Evolutionary conservation across 2,888 invertebrate genomes (phyloP).

Genomic region (Agriopis marginaria): DNA sequence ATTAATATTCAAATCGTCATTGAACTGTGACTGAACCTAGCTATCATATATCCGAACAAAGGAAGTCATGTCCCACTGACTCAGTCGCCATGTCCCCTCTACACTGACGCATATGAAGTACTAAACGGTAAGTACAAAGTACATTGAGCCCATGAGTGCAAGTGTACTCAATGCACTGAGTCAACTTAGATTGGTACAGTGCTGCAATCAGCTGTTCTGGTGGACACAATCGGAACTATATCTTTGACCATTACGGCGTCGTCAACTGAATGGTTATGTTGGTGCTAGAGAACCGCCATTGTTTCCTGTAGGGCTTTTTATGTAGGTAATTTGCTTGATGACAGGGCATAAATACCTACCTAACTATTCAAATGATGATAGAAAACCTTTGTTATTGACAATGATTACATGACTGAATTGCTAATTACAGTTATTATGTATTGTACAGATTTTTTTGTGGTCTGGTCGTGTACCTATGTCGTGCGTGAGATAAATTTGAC

Average conservation of each 20-base stretch:
- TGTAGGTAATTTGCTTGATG: not conserved
- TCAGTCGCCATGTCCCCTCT: slow-evolving; percentile 20
- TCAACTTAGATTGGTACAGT: slow-evolving; percentile 2
- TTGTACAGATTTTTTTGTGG: too few relatives aligned
- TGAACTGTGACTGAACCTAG: slow-evolving; percentile 25
- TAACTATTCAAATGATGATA: not conserved
- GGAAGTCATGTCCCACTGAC: slow-evolving; percentile 34
- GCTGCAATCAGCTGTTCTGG: not conserved
- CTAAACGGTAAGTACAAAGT: slow-evolving; percentile 8
- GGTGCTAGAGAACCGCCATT: not conserved
- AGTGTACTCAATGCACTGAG: slow-evolving; percentile 51
- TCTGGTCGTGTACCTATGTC: too few relatives aligned
- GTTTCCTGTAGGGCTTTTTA: not conserved
- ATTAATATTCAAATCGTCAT: slow-evolving; percentile 16
- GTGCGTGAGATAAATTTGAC: too few relatives aligned
- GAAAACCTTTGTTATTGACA: not conserved
- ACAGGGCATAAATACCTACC: not conserved
- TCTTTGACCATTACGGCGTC: not conserved
- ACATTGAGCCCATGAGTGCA: slow-evolving; percentile 45
- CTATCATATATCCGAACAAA: slow-evolving; percentile 26
- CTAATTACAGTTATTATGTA: too few relatives aligned
- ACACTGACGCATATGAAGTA: slow-evolving; percentile 21
- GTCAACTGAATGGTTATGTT: not conserved
- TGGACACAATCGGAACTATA: not conserved
- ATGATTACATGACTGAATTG: not conserved